phyloP scores from a whole-genome alignment of 2,113 vertebrate species.

The Chaenocephalus aceratus region DNA sequence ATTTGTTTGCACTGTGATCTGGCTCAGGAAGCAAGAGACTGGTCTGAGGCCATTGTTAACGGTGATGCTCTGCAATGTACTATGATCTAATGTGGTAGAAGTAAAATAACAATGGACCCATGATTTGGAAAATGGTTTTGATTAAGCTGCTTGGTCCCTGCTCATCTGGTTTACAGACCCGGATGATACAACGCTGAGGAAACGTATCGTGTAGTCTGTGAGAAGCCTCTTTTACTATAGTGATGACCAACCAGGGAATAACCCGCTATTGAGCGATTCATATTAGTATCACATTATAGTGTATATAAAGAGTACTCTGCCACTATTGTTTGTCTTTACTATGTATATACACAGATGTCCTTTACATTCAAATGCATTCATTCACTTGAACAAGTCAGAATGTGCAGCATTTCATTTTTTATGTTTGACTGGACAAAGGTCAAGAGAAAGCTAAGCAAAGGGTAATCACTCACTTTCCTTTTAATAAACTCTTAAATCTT shows the following conservation, averaged over 20 bases:
- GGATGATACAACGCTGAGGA: neutral
- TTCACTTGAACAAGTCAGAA: neutral
- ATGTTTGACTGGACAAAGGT: neutral
- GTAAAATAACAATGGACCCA: neutral
- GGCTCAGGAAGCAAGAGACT: neutral
- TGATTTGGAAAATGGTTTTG: neutral
- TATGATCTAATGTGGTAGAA: neutral
- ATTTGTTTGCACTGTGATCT: conserved; percentile 30
- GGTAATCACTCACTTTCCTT: conserved; percentile 1
- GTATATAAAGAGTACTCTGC: neutral
- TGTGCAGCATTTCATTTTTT: no score
- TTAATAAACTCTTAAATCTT: no score
- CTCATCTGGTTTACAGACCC: neutral
- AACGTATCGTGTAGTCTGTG: neutral
- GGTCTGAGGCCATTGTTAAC: conserved; percentile 22
- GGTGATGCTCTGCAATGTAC: neutral
- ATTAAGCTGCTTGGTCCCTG: neutral
- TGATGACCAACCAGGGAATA: neutral
- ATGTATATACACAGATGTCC: neutral
- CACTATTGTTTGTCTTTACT: neutral
- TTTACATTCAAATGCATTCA: neutral
- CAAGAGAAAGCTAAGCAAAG: neutral
- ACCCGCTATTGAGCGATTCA: neutral
- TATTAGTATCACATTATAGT: neutral
- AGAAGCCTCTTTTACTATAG: no score